These are phyloP conservation scores for Epizoanthus illoricatus DNA, from an alignment of 92 coral and sea anemone species.

Conservation along the genomic window DNA sequence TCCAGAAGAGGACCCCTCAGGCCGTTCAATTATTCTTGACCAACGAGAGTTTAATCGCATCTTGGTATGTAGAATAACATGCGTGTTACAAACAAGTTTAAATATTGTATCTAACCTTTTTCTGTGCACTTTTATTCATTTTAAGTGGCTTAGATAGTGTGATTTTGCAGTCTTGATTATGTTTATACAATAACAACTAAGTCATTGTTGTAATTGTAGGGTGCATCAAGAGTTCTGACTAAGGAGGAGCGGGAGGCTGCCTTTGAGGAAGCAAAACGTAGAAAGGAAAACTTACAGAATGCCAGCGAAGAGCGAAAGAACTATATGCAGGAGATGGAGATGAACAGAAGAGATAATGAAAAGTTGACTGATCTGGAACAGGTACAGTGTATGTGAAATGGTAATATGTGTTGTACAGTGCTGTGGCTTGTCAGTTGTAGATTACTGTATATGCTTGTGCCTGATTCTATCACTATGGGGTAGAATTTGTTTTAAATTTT, in stretches of 20 bases:
- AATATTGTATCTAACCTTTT: too few relatives aligned
- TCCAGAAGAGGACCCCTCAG: constrained; percentile 95
- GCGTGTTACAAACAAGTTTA: too few relatives aligned
- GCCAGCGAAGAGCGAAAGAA: constrained; percentile 96
- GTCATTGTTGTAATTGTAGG: constrained; percentile 40
- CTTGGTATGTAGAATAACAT: constrained; percentile 49
- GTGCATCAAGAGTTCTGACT: constrained; percentile 89
- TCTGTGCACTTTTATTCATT: neutral
- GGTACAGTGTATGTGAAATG: constrained; percentile 45
- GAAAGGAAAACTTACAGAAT: constrained; percentile 79
- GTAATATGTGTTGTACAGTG: neutral
- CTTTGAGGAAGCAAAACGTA: constrained; percentile 71
- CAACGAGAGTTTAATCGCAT: constrained; percentile 76
- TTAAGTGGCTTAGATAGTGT: neutral
- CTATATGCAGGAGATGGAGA: constrained; percentile 93
- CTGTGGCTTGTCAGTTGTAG: neutral
- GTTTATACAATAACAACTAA: neutral
- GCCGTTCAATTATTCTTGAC: constrained; percentile 82
- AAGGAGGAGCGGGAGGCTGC: constrained; percentile 71
- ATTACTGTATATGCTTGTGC: too few relatives aligned
- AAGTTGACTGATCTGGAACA: constrained; percentile 89
- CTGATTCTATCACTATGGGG: too few relatives aligned
- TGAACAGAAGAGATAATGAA: constrained; percentile 87
- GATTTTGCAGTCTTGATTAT: neutral
- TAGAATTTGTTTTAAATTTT: too few relatives aligned